Base-by-base conservation (phyloP, 2,113 vertebrate species). In the Macheiramphus alcinus region DNA sequence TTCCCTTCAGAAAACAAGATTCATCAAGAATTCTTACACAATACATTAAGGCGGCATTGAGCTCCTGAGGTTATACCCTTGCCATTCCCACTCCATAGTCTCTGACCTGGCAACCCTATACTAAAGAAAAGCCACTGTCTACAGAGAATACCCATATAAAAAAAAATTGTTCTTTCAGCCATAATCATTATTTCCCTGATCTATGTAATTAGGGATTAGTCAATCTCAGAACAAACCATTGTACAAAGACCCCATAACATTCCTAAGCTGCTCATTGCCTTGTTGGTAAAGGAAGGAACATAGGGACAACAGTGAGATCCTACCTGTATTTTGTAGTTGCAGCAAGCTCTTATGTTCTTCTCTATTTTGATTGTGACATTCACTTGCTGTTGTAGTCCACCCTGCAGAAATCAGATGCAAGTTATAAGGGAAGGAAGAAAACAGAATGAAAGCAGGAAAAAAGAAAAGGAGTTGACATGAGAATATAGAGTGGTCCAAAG, bases 271-370 rank as follows among this genome's bases (percentile, higher is more conserved):
- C 29, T 72, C 52, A 17, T 2, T 31, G 67, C 17, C 22, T n/a
- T 56, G 31, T 9, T 6, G 65, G 36, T 58, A 42, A 71, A 68
- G 26, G 47, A 92, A 88, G 59, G 29, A 40, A 40, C 38, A 84
- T 2, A 27, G 36, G 47, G 23, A 81, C 26, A 80, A 40, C 13
- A 42, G 15, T 2, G 25, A 40, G n/a, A 63, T 47, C 90, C 14
- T 80, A 98, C 98, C 98, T 98, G 95, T 40, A 98, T 71, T 47
- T 5, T 50, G 67, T 98, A 98, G 27, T 1, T 89, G 90, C 98
- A 98, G 90, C 98, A 98, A 93, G 81, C 85, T 40, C 34, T 78
- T 11, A 56, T 40, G 45, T 83, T 92, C 22, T 42, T 75, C 26
- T 98, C 94, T 10, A 98, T 58, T 72, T 40, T 58, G 79, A 98